A percentile compares a stretch with the other conserved stretches of the same genome.
Conservation (phyloP, 2,113 vertebrate genomes). For the Ginglymostoma cirratum region DNA sequence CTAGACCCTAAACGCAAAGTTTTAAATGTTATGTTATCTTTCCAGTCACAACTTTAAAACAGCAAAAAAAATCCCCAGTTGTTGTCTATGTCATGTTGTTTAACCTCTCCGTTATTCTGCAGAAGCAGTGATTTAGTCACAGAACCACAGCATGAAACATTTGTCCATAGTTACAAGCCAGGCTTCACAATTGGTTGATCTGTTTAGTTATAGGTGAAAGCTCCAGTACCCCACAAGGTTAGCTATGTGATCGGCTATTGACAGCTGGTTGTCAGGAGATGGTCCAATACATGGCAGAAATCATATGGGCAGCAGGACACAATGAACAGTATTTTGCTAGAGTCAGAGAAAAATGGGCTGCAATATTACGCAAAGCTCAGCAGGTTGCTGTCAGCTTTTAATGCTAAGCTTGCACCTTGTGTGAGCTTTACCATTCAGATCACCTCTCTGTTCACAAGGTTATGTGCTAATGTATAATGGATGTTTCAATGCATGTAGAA, state of each 20-base stretch:
- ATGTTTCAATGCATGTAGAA: not conserved
- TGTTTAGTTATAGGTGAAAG: constrained; percentile 32
- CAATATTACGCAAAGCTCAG: constrained; percentile 27
- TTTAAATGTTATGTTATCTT: not conserved
- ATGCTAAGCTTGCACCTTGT: constrained; percentile 31
- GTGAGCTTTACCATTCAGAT: constrained; percentile 28
- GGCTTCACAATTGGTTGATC: constrained; percentile 49
- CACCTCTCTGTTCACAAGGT: constrained; percentile 26
- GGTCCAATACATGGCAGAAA: constrained; percentile 24
- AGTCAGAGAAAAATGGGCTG: constrained; percentile 2
- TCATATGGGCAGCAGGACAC: constrained; percentile 18
- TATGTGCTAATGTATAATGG: not conserved
- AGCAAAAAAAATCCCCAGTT: not conserved
- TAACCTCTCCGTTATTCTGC: constrained; percentile 15
- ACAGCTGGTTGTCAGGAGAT: constrained; percentile 34
- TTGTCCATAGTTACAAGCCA: constrained; percentile 37
- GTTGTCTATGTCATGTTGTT: not conserved
- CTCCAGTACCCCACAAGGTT: constrained; percentile 12
- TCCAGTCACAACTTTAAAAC: not conserved
- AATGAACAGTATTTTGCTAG: constrained; percentile 31
- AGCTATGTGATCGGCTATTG: constrained; percentile 28
- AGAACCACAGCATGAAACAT: not conserved
- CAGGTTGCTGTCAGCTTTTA: constrained; percentile 35
- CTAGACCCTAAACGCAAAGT: too few species aligned
- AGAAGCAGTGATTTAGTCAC: constrained; percentile 24